Evolutionary conservation across 1,140 invertebrate genomes (phyloP), one percentile per base, ranked within the genome.

Genomic region (Macrocentrus cingulum): DNA sequence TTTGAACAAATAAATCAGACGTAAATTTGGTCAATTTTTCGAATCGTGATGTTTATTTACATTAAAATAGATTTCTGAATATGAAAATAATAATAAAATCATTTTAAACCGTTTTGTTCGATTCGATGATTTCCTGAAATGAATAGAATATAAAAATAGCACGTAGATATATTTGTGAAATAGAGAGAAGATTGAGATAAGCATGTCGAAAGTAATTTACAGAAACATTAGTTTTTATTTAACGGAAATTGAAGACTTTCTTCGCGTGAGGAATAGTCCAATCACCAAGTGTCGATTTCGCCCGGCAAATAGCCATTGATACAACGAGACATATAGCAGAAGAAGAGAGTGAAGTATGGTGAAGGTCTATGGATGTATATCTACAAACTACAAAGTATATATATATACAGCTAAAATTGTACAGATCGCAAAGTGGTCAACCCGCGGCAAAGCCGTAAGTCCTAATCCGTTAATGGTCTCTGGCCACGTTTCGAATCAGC

Each of bases 401-500:
- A 46, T 22, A 46, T 11, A 4, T 32, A 19, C 11, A 13, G 13
- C n/a, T n/a, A n/a, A n/a, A 11, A 19, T 8, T 8, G 32, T n/a
- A 3, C 19, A 25, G 19, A 4, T 52, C 20, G 50, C 50, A 52
- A 22, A 52, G 50, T 52, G 50, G 50, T 52, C 36, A 52, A 52
- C 44, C 44, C 16, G 44, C 19, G 44, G 44, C 44, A 46, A 25
- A 56, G 13, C 46, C 61, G 49, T 50, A 64, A 58, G 48, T 58
- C 55, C 39, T 64, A 66, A 66, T 67, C 59, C 52, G 59, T 65
- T 69, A 66, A 66, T 69, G 63, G 65, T 53, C 58, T 55, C 44
- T 25, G 55, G 52, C 49, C 49, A n/a, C 37, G 16, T 41, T 62
- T 59, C 42, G 41, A 55, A 61, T 62, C 48, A 49, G 56, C 58